Percentiles rank a stretch among this genome's conserved stretches.
Conservation (phyloP, 2,113 vertebrate genomes). For the Microtus ochrogaster region DNA sequence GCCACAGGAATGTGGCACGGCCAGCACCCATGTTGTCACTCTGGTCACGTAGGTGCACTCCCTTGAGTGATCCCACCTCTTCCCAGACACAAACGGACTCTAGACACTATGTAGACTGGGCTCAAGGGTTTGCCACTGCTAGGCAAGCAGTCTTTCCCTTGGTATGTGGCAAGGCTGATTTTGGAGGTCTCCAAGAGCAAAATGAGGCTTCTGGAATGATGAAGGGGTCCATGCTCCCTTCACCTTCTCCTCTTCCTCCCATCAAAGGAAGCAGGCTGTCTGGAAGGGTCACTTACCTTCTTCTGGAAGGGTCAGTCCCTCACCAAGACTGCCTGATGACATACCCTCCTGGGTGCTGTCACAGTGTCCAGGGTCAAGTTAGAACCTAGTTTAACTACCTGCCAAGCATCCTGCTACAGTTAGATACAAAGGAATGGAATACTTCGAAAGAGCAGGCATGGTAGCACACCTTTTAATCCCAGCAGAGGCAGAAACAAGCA, state of each 20-base stretch:
- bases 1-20: fast-evolving
- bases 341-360: not conserved
- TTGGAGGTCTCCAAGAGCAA: not conserved
- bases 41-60: not conserved
- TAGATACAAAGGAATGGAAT: conserved; percentile 1
- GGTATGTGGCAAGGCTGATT: not conserved
- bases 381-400: not conserved
- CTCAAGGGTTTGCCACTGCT: not conserved
- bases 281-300: not conserved
- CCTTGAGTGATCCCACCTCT: not conserved
- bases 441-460: not conserved
- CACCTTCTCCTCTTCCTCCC: not conserved
- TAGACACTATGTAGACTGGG: not conserved
- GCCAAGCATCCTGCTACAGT: not conserved
- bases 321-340: not conserved
- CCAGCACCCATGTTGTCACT: not conserved
- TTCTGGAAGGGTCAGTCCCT: not conserved
- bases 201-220: not conserved
- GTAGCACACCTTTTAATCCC: not conserved
- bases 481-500: not conserved
- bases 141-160: not conserved
- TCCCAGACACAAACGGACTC: not conserved
- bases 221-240: not conserved
- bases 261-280: not conserved
- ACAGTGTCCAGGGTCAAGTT: not conserved